Percentiles rank a stretch among this genome's conserved stretches.
phyloP scores from a whole-genome alignment of 2,113 vertebrate genomes.

The Hemicordylus capensis region DNA sequence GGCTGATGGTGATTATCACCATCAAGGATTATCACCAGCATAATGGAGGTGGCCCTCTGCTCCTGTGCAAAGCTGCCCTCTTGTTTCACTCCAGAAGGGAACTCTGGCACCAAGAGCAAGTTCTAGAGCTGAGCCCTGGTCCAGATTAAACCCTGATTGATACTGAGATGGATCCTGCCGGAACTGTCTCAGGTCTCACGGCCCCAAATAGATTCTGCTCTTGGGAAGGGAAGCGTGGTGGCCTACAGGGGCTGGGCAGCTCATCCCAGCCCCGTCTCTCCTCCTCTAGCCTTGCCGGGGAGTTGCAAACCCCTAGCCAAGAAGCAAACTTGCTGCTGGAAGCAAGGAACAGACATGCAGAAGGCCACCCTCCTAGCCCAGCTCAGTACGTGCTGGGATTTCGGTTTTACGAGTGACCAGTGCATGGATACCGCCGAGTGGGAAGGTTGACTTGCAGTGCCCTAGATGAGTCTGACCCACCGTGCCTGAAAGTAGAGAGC shows the following conservation, averaged over 20 bases:
- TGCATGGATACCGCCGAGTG: too few species aligned
- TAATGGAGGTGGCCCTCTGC: too few species aligned
- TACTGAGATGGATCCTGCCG: neutral
- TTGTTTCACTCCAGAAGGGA: neutral
- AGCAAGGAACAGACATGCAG: neutral
- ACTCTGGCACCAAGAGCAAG: neutral
- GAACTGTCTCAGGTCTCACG: neutral
- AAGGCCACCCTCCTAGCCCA: neutral
- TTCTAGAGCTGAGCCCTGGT: neutral
- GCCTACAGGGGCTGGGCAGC: neutral
- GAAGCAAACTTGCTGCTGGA: neutral
- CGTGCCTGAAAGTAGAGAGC: neutral
- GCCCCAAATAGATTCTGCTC: neutral
- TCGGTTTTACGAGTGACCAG: neutral
- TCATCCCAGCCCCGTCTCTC: neutral
- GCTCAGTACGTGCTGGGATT: too few species aligned
- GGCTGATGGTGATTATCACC: too few species aligned
- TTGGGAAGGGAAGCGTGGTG: neutral
- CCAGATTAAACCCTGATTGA: neutral
- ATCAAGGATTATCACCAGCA: too few species aligned
- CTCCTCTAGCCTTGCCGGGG: too few species aligned
- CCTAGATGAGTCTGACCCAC: neutral
- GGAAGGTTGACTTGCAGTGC: too few species aligned
- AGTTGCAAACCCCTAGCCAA: neutral
- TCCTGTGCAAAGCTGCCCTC: neutral